Evolutionary conservation across 2,888 invertebrate species (phyloP).

Genomic region (Lingula anatina): DNA sequence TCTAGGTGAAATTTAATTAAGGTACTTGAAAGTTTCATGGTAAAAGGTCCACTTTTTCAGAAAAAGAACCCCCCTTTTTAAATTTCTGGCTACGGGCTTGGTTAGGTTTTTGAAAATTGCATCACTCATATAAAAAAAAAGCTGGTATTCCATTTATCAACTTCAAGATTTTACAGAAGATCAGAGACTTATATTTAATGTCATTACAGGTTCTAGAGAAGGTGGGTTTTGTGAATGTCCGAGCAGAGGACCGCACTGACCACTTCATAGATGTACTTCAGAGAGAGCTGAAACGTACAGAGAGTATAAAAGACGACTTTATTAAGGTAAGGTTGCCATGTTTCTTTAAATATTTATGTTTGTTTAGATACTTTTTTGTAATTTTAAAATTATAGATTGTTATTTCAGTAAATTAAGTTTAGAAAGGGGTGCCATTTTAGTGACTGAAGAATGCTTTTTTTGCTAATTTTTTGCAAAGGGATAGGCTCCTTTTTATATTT

Average conservation of each 20-base stretch:
- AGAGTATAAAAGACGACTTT: conserved; percentile 53
- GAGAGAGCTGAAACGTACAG: conserved; percentile 52
- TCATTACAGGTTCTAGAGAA: conserved; percentile 48
- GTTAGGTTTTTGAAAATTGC: too few relatives aligned
- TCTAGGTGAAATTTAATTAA: too few relatives aligned
- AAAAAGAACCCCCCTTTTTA: too few relatives aligned
- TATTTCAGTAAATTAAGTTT: too few relatives aligned
- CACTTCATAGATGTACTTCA: conserved; percentile 55
- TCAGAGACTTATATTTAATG: too few relatives aligned
- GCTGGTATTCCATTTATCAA: too few relatives aligned
- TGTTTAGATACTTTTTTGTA: not conserved
- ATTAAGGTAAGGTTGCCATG: conserved; percentile 32
- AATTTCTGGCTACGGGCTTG: too few relatives aligned
- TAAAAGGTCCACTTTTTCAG: too few relatives aligned
- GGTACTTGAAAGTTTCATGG: too few relatives aligned
- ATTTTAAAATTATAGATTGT: too few relatives aligned
- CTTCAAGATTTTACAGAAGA: too few relatives aligned
- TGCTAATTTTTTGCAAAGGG: not conserved
- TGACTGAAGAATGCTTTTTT: not conserved
- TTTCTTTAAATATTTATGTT: not conserved
- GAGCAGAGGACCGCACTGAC: conserved; percentile 55
- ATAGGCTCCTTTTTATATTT: not conserved
- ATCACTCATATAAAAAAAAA: too few relatives aligned
- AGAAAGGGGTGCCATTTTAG: not conserved
- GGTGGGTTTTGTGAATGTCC: conserved; percentile 55